These are phyloP conservation scores for Steromphala cineraria DNA, from an alignment of 2,888 invertebrate genomes.

Conservation along the genomic window DNA sequence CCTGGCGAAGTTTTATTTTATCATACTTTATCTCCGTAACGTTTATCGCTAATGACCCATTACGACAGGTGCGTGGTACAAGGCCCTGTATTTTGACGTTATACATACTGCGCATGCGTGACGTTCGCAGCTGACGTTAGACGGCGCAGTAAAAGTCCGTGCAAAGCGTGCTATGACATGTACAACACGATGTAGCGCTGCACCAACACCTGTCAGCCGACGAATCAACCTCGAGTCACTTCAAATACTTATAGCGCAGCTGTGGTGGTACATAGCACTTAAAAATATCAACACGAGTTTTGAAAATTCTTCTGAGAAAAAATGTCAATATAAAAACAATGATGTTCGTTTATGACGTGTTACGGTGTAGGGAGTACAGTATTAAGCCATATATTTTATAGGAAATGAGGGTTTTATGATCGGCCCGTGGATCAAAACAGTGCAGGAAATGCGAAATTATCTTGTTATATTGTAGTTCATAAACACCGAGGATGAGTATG, in stretches of 20 bases:
- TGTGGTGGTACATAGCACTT: neutral
- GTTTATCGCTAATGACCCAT: conserved; percentile 6
- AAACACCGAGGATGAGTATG: neutral
- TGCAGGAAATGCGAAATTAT: neutral
- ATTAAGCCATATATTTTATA: neutral
- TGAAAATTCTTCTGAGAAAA: neutral
- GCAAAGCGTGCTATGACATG: conserved; percentile 1
- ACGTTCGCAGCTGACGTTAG: conserved; percentile 10
- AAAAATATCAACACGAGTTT: neutral
- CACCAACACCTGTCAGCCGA: neutral
- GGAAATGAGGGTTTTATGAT: neutral
- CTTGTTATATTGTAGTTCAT: neutral
- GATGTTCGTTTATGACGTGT: neutral
- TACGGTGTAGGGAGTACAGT: neutral
- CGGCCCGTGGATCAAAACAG: neutral
- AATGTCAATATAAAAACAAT: neutral
- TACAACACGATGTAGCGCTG: neutral
- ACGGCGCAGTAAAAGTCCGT: neutral
- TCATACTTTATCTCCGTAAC: conserved; percentile 1
- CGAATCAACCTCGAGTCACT: neutral
- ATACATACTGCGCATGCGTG: neutral
- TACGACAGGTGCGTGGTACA: neutral
- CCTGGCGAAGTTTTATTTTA: neutral
- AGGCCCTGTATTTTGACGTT: neutral
- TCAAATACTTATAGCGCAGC: neutral